Evolutionary conservation across 1,140 invertebrate genomes (phyloP), one percentile per base, ranked within the genome.

Genomic region (Agrilus planipennis): DNA sequence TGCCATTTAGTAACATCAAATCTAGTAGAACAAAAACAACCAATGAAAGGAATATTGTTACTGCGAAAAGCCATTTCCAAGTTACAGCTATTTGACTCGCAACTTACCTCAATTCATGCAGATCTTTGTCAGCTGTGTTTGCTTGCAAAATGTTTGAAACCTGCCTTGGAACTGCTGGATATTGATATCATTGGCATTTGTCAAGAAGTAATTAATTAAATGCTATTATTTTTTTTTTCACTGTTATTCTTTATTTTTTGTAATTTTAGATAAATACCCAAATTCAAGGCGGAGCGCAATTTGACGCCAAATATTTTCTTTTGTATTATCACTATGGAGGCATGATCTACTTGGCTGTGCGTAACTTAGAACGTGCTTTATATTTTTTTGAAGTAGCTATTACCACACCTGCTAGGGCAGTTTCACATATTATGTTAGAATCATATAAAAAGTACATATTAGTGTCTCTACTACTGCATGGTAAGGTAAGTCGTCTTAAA

Each of bases 311-410:
- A 70, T 82, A 90, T 63, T 94, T 94, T 60, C 68, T 97, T 25
- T 68, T 91, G 0, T 97, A 93, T 62, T 96, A 89, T 60, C 97
- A 97, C 63, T 97, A 97, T 65, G 92, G 91, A 32, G 93, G 92
- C 34, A 92, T 96, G 85, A 92, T 95, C 49, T 95, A 93, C 56
- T 79, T 89, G 37, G 86, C 85, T 14, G 61, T 95, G 32, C 94
- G 94, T 59, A 89, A 94, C 55, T 93, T 85, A 59, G 84, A 91
- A 39, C 72, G 88, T 57, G 89, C 92, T 16, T 67, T 95, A 25
- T 95, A 92, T 62, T 94, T 91, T 61, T 93, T 90, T 67, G 91
- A 96, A 77, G 87, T 93, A 30, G 89, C 83, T 44, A 78, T 95
- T 31, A 92, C 89, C 9, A 91, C 89, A 14, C 90, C 91, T 1